Evolutionary conservation across 1,140 invertebrate species (phyloP), one percentile per base, ranked within the genome.

Genomic region (Drosophila varians): DNA sequence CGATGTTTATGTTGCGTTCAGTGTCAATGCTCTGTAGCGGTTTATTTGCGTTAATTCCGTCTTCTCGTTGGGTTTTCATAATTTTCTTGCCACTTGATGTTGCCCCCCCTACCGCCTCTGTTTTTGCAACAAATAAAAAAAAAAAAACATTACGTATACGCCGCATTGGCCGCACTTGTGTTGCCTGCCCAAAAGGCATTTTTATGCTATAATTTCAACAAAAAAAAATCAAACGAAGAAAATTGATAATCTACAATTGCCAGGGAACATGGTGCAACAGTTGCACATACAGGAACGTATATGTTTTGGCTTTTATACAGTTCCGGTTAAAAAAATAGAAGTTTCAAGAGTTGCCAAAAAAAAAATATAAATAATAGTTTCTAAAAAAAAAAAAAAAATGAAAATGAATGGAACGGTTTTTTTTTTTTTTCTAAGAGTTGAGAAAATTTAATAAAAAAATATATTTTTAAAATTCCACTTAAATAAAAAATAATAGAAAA

Each of bases 21-120:
- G 73, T 86, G 80, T 87, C 80, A 86, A 86, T 86, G 80, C 80
- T 74, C 77, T 82, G 60, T 86, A 86, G 77, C 80, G 76, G 82
- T 87, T 43, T 70, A 74, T 77, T 74, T 73, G 51, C 52, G 46
- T 74, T 73, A 52, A 65, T 74, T 53, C 45, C 38, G 14, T 12
- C 16, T 12, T 40, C 26, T 16, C 5, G 2, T 12, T 12, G 2
- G 3, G 11, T 28, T 48, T 52, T 25, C 49, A 57, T 28, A 11
- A 4, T 38, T 12, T 16, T 38, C n/a, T 38, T 38, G 36, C 12
- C 36, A 38, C 26, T 60, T 14, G 36, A 8, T 42, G 14, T 60
- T 7, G 42, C 28, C 21, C 28, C 43, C n/a, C n/a, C n/a, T n/a
- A n/a, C n/a, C n/a, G n/a, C n/a, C n/a, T n/a, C n/a, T n/a, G n/a